Conservation (phyloP, 1,140 invertebrate species). For the Hirudo medicinalis region DNA sequence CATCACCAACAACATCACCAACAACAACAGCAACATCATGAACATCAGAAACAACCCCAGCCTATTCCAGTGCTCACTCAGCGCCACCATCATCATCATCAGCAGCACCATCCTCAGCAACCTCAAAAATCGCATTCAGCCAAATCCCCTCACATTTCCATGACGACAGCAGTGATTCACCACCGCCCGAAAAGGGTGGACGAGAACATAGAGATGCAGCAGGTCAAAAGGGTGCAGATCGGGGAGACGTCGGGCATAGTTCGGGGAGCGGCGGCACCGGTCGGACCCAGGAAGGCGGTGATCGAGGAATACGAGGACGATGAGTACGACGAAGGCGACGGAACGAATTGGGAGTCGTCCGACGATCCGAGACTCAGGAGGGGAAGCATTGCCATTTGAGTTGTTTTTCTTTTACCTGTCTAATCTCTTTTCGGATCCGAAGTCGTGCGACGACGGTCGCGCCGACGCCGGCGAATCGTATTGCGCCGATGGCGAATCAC, state of each 20-base stretch:
- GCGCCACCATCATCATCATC: not conserved
- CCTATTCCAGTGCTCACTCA: not conserved
- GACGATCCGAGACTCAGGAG: constrained; percentile 24
- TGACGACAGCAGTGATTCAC: not conserved
- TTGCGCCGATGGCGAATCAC: no score
- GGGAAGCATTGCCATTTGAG: constrained; percentile 33
- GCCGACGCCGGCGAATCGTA: no score
- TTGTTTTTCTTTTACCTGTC: constrained; percentile 11
- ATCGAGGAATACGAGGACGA: constrained; percentile 13
- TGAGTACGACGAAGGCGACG: constrained; percentile 19
- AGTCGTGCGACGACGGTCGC: no score
- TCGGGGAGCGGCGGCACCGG: constrained; percentile 18
- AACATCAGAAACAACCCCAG: not conserved
- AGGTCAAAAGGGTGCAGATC: constrained; percentile 23
- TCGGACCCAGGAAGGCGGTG: constrained; percentile 15
- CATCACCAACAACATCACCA: not conserved
- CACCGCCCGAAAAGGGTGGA: constrained; percentile 18
- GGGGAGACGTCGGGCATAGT: constrained; percentile 20
- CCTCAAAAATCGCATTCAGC: not conserved
- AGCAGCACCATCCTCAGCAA: not conserved
- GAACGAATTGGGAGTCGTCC: not conserved
- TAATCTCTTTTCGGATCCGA: no score
- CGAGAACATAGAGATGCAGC: constrained; percentile 23
- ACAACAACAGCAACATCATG: not conserved
- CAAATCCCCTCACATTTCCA: not conserved